These are phyloP conservation scores for Peromyscus nudipes DNA, from an alignment of 2,797 vertebrate species.

Conservation along the genomic window DNA sequence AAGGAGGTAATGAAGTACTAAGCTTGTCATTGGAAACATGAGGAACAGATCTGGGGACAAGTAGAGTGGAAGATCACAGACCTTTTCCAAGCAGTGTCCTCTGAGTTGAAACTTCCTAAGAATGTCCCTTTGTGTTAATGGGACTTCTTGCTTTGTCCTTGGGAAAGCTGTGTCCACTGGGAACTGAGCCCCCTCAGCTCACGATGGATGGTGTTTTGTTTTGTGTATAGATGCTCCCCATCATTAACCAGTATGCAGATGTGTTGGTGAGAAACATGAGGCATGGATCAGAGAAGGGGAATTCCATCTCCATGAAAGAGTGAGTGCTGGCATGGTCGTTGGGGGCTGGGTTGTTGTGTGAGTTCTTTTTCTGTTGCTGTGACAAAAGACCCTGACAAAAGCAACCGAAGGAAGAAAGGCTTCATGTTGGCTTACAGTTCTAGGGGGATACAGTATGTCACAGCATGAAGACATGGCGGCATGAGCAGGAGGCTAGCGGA, in stretches of 20 bases:
- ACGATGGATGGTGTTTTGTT: background rate
- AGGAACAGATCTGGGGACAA: background rate
- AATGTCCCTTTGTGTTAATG: background rate
- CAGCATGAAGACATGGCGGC: background rate
- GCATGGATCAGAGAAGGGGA: conserved; percentile 82
- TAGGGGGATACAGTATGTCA: too few species aligned
- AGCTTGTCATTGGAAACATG: background rate
- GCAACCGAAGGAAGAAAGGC: background rate
- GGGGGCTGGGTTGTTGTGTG: background rate
- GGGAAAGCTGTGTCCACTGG: background rate
- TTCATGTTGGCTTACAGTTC: background rate
- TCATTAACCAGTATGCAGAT: conserved; percentile 91
- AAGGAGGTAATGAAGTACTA: conserved; percentile 86
- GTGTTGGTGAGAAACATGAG: conserved; percentile 89
- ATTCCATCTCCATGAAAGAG: conserved; percentile 7
- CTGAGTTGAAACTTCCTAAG: background rate
- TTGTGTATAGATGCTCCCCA: conserved; percentile 73
- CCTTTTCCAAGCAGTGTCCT: background rate
- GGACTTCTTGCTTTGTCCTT: background rate
- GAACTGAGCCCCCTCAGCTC: background rate
- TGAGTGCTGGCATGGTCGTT: background rate
- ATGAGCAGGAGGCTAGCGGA: background rate
- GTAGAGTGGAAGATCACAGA: background rate
- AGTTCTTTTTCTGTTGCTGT: background rate
- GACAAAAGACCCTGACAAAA: background rate